A percentile compares a stretch with the other conserved stretches of the same genome.
Evolutionary conservation across 1,140 invertebrate species (phyloP).

Genomic region (Eupristina koningsbergeri): DNA sequence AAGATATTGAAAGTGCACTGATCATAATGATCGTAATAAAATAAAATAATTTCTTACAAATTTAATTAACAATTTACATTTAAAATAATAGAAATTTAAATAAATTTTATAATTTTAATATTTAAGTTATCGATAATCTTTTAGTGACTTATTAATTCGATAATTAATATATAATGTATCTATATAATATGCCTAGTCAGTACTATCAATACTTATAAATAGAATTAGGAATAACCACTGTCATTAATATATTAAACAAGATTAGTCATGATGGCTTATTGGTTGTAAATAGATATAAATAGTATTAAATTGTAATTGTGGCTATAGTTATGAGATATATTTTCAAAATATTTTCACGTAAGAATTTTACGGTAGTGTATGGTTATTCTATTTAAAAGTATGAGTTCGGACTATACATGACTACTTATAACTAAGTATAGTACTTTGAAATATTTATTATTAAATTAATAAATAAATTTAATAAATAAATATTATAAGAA

Average conservation of each 20-base stretch:
- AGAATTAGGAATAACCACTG: background rate
- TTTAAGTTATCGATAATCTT: background rate
- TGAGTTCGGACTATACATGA: background rate
- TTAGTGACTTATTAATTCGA: background rate
- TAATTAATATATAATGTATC: background rate
- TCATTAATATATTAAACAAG: background rate
- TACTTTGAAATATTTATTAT: slow-evolving; percentile 4
- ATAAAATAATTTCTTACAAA: too few species aligned
- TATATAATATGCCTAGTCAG: background rate
- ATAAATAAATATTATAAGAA: too few species aligned
- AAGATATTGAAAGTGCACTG: too few species aligned
- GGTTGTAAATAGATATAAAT: background rate
- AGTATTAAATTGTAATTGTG: background rate
- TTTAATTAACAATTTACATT: too few species aligned
- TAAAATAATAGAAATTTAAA: background rate
- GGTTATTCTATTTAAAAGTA: background rate
- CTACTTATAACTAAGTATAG: background rate
- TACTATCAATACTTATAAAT: background rate
- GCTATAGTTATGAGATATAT: background rate
- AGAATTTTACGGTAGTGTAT: background rate
- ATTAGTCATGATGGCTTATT: background rate
- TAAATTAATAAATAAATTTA: too few species aligned
- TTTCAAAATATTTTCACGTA: background rate
- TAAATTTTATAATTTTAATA: background rate
- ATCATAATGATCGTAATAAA: too few species aligned